Base-by-base conservation (phyloP, 1,140 invertebrate species). In the Gyrodactylus salaris region DNA sequence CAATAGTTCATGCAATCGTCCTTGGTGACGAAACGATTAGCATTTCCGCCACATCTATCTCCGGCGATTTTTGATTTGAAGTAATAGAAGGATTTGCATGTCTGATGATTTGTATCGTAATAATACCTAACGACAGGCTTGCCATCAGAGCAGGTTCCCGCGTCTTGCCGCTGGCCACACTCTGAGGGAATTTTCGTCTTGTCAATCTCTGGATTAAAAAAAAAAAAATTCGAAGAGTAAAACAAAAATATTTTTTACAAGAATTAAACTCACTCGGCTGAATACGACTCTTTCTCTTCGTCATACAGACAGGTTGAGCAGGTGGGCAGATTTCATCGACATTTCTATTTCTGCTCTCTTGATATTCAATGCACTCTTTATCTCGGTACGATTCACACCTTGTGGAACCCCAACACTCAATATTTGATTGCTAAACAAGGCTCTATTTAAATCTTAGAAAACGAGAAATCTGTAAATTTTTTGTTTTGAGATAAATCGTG, bases 1-100 rank as follows among this genome's bases (percentile, higher is more conserved):
- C 70, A 71, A n/a, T 25, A 25, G 25, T 71, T 71, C 70, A 71
- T 71, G n/a, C 70, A 71, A 26, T 71, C 70, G 2, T 7, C 7
- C 26, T 71, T 71, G 7, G 70, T 25, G 2, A 25, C 16, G n/a
- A 71, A 71, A 1, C 70, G 1, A 25, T 71, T 71, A 1, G 20
- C 7, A 71, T 71, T 71, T 71, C 70, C 70, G 20, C 70, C 70
- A 25, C 70, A 71, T 1, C 26, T 25, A 54, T 16, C 34, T 54
- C 34, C 34, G n/a, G 34, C 34, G 34, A 54, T 54, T 54, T 54
- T 54, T n/a, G 34, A 54, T 54, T 54, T 54, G 34, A 54, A 54
- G n/a, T 54, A 54, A n/a, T 54, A 54, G n/a, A 54, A 54, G n/a
- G 34, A 54, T 54, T 54, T 7, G 34, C 34, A 54, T n/a, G n/a